Evolutionary conservation across 2,888 invertebrate genomes (phyloP).

Genomic region (Tiphia femorata): DNA sequence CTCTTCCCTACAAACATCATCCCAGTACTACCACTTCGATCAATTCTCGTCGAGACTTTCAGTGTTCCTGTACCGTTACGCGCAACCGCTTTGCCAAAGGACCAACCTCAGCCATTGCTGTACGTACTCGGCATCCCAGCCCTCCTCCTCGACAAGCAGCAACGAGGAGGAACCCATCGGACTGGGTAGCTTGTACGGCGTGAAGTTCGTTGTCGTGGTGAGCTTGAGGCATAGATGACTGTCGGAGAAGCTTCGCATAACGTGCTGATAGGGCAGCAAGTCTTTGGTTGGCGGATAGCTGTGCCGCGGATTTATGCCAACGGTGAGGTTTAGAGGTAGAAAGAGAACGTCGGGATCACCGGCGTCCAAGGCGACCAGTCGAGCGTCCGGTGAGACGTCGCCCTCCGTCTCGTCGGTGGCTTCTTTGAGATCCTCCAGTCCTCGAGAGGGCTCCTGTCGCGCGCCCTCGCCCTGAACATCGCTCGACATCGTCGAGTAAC

Average conservation of each 20-base stretch:
- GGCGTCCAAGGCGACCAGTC: conserved; percentile 73
- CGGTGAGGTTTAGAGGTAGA: conserved; percentile 77
- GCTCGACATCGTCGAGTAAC: conserved; percentile 87
- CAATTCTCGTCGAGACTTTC: neutral
- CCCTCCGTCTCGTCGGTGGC: conserved; percentile 81
- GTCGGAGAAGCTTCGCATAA: conserved; percentile 81
- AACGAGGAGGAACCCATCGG: conserved; percentile 59
- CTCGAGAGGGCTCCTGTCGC: conserved; percentile 72
- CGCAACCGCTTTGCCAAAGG: neutral
- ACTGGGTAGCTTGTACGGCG: conserved; percentile 57
- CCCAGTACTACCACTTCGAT: no score
- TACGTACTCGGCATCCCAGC: conserved; percentile 80
- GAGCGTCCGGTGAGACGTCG: conserved; percentile 67
- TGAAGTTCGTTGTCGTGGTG: conserved; percentile 71
- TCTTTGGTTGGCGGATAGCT: conserved; percentile 81
- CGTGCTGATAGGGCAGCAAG: conserved; percentile 79
- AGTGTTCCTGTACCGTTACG: neutral
- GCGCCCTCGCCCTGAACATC: conserved; percentile 83
- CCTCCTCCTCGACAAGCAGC: conserved; percentile 62
- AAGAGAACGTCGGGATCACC: conserved; percentile 78
- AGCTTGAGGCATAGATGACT: conserved; percentile 81
- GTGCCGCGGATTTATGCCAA: conserved; percentile 76
- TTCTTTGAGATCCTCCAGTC: conserved; percentile 80
- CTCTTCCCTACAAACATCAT: no score
- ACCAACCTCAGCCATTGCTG: conserved; percentile 77